Percentiles rank a stretch among this genome's conserved stretches.
Conservation (phyloP, 2,797 vertebrate genomes). For the Eulemur mongoz region DNA sequence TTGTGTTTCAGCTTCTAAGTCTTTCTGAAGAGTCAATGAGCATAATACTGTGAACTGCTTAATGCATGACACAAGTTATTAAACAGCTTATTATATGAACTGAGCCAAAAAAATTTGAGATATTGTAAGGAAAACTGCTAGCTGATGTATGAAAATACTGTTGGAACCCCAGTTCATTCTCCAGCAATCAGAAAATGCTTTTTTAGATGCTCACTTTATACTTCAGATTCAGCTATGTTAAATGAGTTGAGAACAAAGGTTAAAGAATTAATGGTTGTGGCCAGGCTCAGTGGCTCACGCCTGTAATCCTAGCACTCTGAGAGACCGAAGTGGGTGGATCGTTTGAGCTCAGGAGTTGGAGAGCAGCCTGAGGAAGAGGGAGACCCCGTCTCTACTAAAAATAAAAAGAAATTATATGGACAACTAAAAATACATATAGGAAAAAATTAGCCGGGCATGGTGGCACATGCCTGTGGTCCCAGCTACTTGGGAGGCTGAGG, state of each 20-base stretch:
- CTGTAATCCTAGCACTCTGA: too few species aligned
- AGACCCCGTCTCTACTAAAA: too few species aligned
- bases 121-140: conserved; percentile 32
- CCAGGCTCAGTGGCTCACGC: too few species aligned
- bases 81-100: conserved; percentile 29
- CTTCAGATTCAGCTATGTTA: not conserved
- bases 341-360: too few species aligned
- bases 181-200: not conserved
- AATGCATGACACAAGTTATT: not conserved
- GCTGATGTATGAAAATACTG: not conserved
- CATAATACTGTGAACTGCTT: conserved; percentile 11
- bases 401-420: too few species aligned
- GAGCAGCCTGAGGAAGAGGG: too few species aligned
- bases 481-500: too few species aligned
- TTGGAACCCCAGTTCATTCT: not conserved
- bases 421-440: too few species aligned
- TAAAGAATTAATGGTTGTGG: not conserved
- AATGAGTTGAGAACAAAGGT: not conserved
- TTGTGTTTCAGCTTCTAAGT: not conserved
- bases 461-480: too few species aligned
- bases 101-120: not conserved
- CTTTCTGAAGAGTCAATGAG: not conserved
- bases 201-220: not conserved
- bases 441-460: too few species aligned
- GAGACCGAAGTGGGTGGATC: too few species aligned